A percentile compares a stretch with the other conserved stretches of the same genome.
Conservation (phyloP, 2,113 vertebrate genomes). For the Otocyon megalotis region DNA sequence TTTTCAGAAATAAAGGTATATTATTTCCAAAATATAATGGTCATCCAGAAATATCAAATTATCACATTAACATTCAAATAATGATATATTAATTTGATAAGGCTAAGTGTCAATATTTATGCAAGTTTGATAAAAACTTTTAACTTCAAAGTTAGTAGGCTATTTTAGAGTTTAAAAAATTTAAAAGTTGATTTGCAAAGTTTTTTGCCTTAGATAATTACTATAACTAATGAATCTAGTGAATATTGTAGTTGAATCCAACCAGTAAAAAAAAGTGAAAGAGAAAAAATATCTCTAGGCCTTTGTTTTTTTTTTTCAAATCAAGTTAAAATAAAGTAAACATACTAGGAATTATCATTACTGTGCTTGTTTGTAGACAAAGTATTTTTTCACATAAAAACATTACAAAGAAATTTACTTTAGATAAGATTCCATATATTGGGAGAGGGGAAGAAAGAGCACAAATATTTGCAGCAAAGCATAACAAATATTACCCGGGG, state of each 20-base stretch:
- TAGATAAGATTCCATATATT: not conserved
- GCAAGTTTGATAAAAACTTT: not conserved
- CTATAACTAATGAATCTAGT: not conserved
- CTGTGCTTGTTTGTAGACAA: not conserved
- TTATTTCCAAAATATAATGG: not conserved
- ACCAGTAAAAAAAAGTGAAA: not conserved
- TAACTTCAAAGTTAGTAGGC: not conserved
- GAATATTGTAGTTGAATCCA: not conserved
- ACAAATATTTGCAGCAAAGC: not conserved
- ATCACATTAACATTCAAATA: not conserved
- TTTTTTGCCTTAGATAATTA: not conserved
- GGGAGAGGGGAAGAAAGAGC: not conserved
- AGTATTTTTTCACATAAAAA: not conserved
- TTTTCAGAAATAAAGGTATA: not conserved
- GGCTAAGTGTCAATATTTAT: not conserved
- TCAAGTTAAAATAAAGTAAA: not conserved
- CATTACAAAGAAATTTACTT: not conserved
- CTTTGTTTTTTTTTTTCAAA: not conserved
- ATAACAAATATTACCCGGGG: not conserved
- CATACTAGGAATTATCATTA: not conserved
- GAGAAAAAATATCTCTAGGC: not conserved
- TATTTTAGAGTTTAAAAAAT: not conserved
- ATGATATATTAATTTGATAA: not conserved
- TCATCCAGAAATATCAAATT: not conserved
- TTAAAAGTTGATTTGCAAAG: not conserved